Percentiles rank a stretch among this genome's conserved stretches.
These are phyloP conservation scores for Papilio elwesi DNA, from an alignment of 2,888 invertebrate species.

Conservation along the genomic window DNA sequence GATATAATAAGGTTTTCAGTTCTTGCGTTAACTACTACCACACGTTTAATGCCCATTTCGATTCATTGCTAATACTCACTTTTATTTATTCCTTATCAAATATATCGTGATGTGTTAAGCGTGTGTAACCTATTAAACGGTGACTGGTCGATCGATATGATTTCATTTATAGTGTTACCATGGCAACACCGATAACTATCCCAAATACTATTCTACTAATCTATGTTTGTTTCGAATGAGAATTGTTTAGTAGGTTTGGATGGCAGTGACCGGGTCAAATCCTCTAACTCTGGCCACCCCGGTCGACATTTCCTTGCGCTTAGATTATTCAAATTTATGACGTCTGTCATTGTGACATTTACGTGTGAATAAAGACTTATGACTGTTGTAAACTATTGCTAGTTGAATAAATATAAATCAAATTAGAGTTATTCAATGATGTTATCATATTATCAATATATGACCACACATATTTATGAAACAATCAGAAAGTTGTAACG, in stretches of 20 bases:
- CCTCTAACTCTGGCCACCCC: conserved; percentile 20
- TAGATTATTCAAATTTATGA: conserved; percentile 16
- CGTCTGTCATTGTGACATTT: conserved; percentile 32
- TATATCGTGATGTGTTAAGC: conserved; percentile 17
- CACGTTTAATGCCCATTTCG: conserved; percentile 19
- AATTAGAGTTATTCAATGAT: conserved; percentile 31
- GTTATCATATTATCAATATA: conserved; percentile 34
- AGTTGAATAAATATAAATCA: conserved; percentile 31
- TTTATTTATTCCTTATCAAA: conserved; percentile 19
- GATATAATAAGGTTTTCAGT: background rate
- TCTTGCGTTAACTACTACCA: background rate
- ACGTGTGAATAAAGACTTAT: conserved; percentile 38
- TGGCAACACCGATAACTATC: background rate
- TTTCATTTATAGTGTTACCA: background rate
- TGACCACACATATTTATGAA: conserved; percentile 12
- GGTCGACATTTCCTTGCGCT: conserved; percentile 13
- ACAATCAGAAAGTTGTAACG: background rate
- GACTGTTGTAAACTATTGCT: conserved; percentile 37
- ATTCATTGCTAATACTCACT: conserved; percentile 25
- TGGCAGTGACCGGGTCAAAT: conserved; percentile 25
- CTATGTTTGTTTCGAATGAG: no score
- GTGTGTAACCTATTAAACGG: background rate
- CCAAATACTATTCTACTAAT: background rate
- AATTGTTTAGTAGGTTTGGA: conserved; percentile 2
- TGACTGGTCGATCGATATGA: background rate